A percentile compares a stretch with the other conserved stretches of the same genome.
Evolutionary conservation across 2,113 vertebrate species (phyloP).

Genomic region (Pungitius pungitius): DNA sequence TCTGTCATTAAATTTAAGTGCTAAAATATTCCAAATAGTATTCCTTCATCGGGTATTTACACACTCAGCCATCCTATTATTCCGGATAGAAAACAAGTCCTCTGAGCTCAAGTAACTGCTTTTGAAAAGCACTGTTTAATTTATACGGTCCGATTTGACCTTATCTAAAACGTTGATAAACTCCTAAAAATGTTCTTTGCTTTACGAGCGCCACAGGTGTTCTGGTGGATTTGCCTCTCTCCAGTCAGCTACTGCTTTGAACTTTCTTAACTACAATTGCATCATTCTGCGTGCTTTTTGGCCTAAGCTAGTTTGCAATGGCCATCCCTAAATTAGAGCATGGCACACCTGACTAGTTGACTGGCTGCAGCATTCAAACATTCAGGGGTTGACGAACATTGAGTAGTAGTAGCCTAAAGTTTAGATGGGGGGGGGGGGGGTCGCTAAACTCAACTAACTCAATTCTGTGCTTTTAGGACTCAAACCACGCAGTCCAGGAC

Average conservation of each 20-base stretch:
- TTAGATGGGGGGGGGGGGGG: too few relatives aligned
- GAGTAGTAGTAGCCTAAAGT: not conserved
- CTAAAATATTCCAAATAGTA: slow-evolving; percentile 70
- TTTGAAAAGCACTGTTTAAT: not conserved
- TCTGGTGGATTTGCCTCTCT: slow-evolving; percentile 24
- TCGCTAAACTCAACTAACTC: not conserved
- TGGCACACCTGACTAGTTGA: not conserved
- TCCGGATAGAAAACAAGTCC: not conserved
- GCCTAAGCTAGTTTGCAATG: not conserved
- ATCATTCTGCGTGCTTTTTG: too few relatives aligned
- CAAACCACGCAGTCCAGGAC: not conserved
- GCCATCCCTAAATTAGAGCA: not conserved
- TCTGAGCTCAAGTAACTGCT: not conserved
- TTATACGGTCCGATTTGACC: not conserved
- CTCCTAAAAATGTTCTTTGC: not conserved
- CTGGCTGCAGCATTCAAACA: not conserved
- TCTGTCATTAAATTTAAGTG: slow-evolving; percentile 68
- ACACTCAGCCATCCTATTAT: slow-evolving; percentile 3
- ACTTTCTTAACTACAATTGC: too few relatives aligned
- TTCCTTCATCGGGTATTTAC: slow-evolving; percentile 26
- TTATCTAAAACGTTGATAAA: not conserved
- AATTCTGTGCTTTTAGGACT: not conserved
- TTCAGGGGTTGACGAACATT: not conserved
- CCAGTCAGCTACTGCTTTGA: not conserved
- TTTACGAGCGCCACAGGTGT: not conserved